Percentiles rank a stretch among this genome's conserved stretches.
These are phyloP conservation scores for Andrena dorsata DNA, from an alignment of 2,888 invertebrate genomes.

Conservation along the genomic window DNA sequence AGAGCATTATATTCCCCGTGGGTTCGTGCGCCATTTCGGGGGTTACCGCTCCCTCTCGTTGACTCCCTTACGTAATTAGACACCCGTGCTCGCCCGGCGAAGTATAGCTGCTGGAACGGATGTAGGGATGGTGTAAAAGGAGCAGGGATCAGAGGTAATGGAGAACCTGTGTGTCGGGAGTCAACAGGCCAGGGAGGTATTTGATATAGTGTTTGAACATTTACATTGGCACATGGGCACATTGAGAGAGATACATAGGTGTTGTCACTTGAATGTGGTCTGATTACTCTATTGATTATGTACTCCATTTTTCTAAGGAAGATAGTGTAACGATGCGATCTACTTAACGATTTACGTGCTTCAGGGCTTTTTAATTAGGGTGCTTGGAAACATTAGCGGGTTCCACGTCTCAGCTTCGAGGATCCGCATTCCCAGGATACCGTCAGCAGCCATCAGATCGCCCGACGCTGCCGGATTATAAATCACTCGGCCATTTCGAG, in stretches of 20 bases:
- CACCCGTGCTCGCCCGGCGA: conserved; percentile 17
- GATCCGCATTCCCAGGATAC: conserved; percentile 62
- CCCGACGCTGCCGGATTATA: conserved; percentile 64
- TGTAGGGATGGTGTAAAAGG: neutral
- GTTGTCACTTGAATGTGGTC: too few relatives aligned
- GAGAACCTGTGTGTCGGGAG: too few relatives aligned
- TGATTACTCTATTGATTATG: too few relatives aligned
- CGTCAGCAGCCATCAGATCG: conserved; percentile 61
- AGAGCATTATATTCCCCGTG: conserved; percentile 36
- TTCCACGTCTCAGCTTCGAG: conserved; percentile 32
- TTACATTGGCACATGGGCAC: too few relatives aligned
- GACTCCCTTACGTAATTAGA: conserved; percentile 42
- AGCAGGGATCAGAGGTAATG: too few relatives aligned
- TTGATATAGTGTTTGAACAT: too few relatives aligned
- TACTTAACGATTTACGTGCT: too few relatives aligned
- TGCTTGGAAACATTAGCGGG: conserved; percentile 16
- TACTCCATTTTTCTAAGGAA: too few relatives aligned
- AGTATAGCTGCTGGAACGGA: neutral
- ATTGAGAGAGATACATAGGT: too few relatives aligned
- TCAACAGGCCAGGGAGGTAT: too few relatives aligned
- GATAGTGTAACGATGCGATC: too few relatives aligned
- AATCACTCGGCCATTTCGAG: conserved; percentile 65
- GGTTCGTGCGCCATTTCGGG: conserved; percentile 35
- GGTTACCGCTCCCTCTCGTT: conserved; percentile 20
- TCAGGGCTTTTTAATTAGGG: too few relatives aligned